Conservation (phyloP, 1,140 invertebrate species). For the Geopemphigus sp. region DNA sequence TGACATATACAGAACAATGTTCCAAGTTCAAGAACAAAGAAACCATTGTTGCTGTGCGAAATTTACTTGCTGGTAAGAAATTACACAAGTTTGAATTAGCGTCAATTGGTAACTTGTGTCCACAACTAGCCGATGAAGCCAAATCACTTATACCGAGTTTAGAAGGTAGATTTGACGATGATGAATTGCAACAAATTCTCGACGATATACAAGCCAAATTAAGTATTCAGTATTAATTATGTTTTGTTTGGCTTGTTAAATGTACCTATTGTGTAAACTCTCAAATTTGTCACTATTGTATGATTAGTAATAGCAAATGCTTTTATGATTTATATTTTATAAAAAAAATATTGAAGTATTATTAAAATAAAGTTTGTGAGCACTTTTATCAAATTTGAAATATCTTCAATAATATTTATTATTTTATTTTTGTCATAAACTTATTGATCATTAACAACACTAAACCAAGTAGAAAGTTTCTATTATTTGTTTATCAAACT, state of each 20-base stretch:
- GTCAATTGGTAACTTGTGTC: constrained; percentile 94
- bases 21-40: constrained; percentile 97
- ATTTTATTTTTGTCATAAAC: no score
- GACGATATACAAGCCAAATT: constrained; percentile 98
- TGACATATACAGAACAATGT: constrained; percentile 94
- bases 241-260: background rate
- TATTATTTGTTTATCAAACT: no score
- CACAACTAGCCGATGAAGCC: constrained; percentile 96
- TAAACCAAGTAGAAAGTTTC: no score
- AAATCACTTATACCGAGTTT: constrained; percentile 94
- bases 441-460: no score
- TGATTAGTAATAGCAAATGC: background rate
- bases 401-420: no score
- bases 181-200: constrained; percentile 87
- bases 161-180: constrained; percentile 93
- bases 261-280: background rate
- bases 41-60: constrained; percentile 80
- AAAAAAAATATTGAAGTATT: background rate
- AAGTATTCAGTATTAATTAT: constrained; percentile 87
- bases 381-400: no score
- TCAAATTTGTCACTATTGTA: background rate
- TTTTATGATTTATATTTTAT: background rate
- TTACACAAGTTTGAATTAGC: constrained; percentile 98
- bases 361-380: background rate
- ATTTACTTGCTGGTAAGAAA: constrained; percentile 90